Percentiles rank a stretch among this genome's conserved stretches.
Conservation (phyloP, 2,797 vertebrate species). For the Propithecus perrieri region DNA sequence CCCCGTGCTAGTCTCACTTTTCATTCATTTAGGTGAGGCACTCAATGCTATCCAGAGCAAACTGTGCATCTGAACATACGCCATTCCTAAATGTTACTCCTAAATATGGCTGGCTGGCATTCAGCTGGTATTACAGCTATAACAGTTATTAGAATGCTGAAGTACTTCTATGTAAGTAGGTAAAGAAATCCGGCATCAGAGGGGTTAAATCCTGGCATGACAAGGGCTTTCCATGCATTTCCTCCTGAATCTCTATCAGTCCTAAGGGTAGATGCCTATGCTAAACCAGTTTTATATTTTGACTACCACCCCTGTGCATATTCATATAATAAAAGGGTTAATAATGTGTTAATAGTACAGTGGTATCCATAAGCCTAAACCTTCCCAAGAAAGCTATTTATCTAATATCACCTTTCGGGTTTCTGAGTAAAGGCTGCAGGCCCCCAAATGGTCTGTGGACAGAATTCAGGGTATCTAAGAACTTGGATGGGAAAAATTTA, state of each 20-base stretch:
- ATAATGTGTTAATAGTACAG: background rate
- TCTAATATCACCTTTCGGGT: background rate
- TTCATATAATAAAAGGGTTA: background rate
- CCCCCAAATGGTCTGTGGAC: background rate
- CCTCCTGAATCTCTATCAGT: background rate
- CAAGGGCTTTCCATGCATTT: background rate
- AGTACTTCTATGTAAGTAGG: background rate
- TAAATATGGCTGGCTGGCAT: fast-evolving
- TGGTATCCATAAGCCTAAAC: background rate
- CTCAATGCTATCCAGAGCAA: background rate
- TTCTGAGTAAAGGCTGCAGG: background rate
- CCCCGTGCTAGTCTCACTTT: background rate
- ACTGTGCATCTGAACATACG: background rate
- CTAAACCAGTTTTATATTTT: background rate
- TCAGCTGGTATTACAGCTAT: background rate
- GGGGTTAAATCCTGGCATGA: background rate
- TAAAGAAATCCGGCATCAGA: background rate
- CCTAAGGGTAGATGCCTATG: background rate
- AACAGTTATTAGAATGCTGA: background rate
- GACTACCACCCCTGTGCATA: background rate
- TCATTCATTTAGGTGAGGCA: background rate
- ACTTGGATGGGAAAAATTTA: background rate
- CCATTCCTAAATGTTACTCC: background rate
- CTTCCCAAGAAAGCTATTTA: background rate
- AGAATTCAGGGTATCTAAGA: background rate